These are phyloP conservation scores for Uromys caudimaculatus DNA, from an alignment of 2,797 vertebrate genomes.

Conservation along the genomic window DNA sequence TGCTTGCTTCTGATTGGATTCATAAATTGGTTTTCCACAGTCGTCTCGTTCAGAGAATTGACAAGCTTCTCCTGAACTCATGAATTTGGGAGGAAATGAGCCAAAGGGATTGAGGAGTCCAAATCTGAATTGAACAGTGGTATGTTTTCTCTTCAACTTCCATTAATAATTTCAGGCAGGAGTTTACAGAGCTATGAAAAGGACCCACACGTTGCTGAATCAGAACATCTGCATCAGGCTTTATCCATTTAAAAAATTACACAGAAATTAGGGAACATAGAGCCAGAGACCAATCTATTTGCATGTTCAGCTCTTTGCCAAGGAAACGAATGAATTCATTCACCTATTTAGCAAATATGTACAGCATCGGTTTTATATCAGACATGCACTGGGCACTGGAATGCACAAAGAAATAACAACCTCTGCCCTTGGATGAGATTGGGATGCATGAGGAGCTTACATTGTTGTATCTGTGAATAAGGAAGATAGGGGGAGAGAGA, in stretches of 20 bases:
- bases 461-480: not conserved
- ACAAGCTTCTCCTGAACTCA: slow-evolving; percentile 76
- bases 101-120: slow-evolving; percentile 71
- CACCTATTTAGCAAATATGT: slow-evolving; percentile 54
- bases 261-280: slow-evolving; percentile 39
- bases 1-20: slow-evolving; percentile 77
- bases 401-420: not conserved
- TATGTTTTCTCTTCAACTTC: slow-evolving; percentile 61
- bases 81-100: slow-evolving; percentile 83
- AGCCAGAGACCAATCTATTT: slow-evolving; percentile 6
- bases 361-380: not conserved
- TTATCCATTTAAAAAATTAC: slow-evolving; percentile 62
- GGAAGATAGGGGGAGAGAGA: not conserved
- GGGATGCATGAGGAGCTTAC: not conserved
- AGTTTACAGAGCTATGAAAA: slow-evolving; percentile 71
- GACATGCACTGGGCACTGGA: not conserved
- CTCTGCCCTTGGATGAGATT: not conserved
- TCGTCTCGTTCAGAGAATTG: slow-evolving; percentile 66
- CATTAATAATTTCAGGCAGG: slow-evolving; percentile 69
- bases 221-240: slow-evolving; percentile 43
- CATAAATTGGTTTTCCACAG: slow-evolving; percentile 81
- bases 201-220: slow-evolving; percentile 39
- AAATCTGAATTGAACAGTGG: slow-evolving; percentile 68
- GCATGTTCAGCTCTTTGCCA: not conserved
- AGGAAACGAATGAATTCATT: slow-evolving; percentile 26